Evolutionary conservation across 2,797 vertebrate genomes (phyloP).

Genomic region (Nannoperca obscura): DNA sequence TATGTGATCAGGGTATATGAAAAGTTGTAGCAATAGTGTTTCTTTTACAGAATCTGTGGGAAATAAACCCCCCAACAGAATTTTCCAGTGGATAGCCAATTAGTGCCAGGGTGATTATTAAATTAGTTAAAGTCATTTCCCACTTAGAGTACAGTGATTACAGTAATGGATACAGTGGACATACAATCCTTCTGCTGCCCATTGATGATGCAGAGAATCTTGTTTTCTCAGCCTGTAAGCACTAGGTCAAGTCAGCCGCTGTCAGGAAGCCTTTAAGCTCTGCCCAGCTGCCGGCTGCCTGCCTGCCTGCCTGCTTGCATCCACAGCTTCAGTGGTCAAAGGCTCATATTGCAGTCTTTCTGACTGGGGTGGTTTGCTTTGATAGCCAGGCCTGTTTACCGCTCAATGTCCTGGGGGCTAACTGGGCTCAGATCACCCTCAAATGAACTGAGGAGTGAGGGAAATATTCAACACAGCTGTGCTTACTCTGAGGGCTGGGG

Average conservation of each 20-base stretch:
- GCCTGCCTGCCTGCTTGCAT: slow-evolving; percentile 52
- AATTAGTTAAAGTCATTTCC: slow-evolving; percentile 45
- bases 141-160: slow-evolving; percentile 48
- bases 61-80: background rate
- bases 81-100: slow-evolving; percentile 25
- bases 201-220: slow-evolving; percentile 54
- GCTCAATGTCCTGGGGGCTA: slow-evolving; percentile 78
- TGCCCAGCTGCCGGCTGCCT: slow-evolving; percentile 52
- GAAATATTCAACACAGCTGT: slow-evolving; percentile 87
- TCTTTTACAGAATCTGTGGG: slow-evolving; percentile 2
- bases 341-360: slow-evolving; percentile 82
- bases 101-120: slow-evolving; percentile 40
- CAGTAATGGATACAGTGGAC: slow-evolving; percentile 59
- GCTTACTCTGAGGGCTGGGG: slow-evolving; percentile 73
- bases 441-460: slow-evolving; percentile 85
- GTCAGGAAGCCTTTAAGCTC: slow-evolving; percentile 61
- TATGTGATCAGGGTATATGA: background rate
- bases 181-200: slow-evolving; percentile 40
- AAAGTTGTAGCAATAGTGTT: background rate
- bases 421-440: slow-evolving; percentile 82
- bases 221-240: slow-evolving; percentile 64
- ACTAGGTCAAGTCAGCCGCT: slow-evolving; percentile 52
- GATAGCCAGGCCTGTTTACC: slow-evolving; percentile 86
- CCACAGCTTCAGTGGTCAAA: slow-evolving; percentile 66
- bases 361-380: slow-evolving; percentile 81